Evolutionary conservation across 2,888 invertebrate genomes (phyloP).

Genomic region (Acrocyrtus sp.): DNA sequence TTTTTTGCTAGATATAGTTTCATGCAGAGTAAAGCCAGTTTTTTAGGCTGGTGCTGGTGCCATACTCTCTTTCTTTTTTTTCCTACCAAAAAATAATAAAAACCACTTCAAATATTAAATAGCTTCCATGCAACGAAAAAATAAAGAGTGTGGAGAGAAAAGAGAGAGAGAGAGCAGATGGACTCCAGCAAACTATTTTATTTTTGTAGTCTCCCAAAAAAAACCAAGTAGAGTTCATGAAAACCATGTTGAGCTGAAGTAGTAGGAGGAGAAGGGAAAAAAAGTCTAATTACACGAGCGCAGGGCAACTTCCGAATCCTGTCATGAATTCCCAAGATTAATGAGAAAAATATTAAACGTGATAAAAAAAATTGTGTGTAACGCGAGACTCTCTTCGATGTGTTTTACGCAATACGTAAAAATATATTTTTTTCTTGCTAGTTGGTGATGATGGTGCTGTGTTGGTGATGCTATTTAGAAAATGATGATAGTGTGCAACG

Average conservation of each 20-base stretch:
- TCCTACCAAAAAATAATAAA: neutral
- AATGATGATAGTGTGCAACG: neutral
- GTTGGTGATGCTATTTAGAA: constrained; percentile 18
- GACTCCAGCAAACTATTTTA: constrained; percentile 18
- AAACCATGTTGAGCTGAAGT: constrained; percentile 11
- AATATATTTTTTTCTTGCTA: constrained; percentile 1
- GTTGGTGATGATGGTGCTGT: too few relatives aligned
- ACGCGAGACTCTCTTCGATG: too few relatives aligned
- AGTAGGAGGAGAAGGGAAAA: constrained; percentile 52
- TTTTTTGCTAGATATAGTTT: too few relatives aligned
- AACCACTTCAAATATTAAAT: constrained; percentile 1
- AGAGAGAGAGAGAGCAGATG: constrained; percentile 39
- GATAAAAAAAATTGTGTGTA: constrained; percentile 55
- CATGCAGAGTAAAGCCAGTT: constrained; percentile 32
- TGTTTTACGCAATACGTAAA: too few relatives aligned
- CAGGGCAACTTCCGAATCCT: constrained; percentile 60
- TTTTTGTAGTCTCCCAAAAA: constrained; percentile 9
- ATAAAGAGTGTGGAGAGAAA: too few relatives aligned
- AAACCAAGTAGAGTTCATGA: constrained; percentile 49
- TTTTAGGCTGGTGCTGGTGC: neutral
- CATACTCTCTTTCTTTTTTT: neutral
- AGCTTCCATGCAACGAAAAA: neutral
- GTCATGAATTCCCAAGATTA: constrained; percentile 60
- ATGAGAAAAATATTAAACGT: constrained; percentile 61
- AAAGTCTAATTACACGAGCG: constrained; percentile 61